phyloP scores from a whole-genome alignment of 2,888 invertebrate genomes.

The Alviniconcha strummeri region DNA sequence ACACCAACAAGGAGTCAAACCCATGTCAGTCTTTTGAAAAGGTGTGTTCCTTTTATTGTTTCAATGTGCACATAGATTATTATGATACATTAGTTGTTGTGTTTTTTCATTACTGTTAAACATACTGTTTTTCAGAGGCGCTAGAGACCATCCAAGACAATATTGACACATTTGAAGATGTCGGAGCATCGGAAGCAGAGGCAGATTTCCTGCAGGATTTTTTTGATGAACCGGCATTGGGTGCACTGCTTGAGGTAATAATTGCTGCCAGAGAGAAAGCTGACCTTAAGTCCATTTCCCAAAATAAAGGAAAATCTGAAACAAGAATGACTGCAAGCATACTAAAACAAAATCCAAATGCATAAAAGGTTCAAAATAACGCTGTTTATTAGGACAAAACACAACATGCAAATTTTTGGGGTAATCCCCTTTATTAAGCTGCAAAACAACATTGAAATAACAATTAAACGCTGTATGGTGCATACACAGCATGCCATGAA shows the following conservation, averaged over 20 bases:
- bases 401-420: too few species aligned
- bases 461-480: too few species aligned
- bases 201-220: conserved; percentile 60
- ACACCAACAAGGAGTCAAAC: background rate
- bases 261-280: too few species aligned
- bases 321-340: too few species aligned
- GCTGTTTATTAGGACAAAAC: too few species aligned
- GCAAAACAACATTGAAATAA: too few species aligned
- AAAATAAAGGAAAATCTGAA: too few species aligned
- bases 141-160: conserved; percentile 54
- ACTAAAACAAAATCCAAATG: too few species aligned
- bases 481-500: too few species aligned
- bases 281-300: too few species aligned
- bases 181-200: conserved; percentile 54
- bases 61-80: background rate
- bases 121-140: conserved; percentile 49
- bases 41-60: background rate
- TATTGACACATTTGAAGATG: conserved; percentile 54
- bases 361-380: too few species aligned
- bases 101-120: background rate
- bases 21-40: background rate
- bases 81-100: background rate
- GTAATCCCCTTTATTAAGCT: too few species aligned
- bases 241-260: conserved; percentile 56
- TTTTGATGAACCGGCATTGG: conserved; percentile 52